Base-by-base conservation (phyloP, 2,888 invertebrate species). In the Mesorhabditis spiculigera region DNA sequence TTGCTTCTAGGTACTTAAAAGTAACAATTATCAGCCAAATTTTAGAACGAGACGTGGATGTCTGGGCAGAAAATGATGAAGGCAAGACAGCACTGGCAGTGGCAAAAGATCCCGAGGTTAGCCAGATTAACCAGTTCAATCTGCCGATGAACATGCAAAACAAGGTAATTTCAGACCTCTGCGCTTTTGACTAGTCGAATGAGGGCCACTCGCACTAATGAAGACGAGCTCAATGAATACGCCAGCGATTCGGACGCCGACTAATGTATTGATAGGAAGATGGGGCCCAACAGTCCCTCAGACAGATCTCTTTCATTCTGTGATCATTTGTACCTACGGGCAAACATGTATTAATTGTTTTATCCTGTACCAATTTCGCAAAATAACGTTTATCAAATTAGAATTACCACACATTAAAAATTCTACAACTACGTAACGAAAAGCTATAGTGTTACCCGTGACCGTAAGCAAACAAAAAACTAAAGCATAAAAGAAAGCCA, bases 401-500 rank as follows among this genome's bases (percentile, higher is more conserved):
- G 28, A 28, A 28, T 28, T 28, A 28, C 28, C 28, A 28, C 28
- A 28, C 28, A 28, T 28, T 1, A 28, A 28, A 28, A 28, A 28
- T 28, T 28, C 28, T 28, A 28, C 28, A 28, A 28, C 28, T 28
- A 28, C 28, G 28, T 28, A 28, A 28, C 28, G 28, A 28, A 28
- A 28, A 28, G 28, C 28, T 28, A 28, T 28, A 28, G 28, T 28
- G 28, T 28, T 28, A 28, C 28, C 28, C 28, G 28, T 28, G 28
- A 28, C 28, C 28, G 28, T 28, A 28, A 28, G 28, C 28, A 28
- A 28, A 28, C 28, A 28, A 28, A 28, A 66, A n/a, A 62, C 73
- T 73, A 81, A 43, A 81, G 71, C 61, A 79, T 73, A 61, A 82
- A 76, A 41, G 81, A 81, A 13, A 94, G 87, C 95, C 96, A 96